phyloP scores from a whole-genome alignment of 2,113 vertebrate genomes.

The Gasterosteus nipponicus region DNA sequence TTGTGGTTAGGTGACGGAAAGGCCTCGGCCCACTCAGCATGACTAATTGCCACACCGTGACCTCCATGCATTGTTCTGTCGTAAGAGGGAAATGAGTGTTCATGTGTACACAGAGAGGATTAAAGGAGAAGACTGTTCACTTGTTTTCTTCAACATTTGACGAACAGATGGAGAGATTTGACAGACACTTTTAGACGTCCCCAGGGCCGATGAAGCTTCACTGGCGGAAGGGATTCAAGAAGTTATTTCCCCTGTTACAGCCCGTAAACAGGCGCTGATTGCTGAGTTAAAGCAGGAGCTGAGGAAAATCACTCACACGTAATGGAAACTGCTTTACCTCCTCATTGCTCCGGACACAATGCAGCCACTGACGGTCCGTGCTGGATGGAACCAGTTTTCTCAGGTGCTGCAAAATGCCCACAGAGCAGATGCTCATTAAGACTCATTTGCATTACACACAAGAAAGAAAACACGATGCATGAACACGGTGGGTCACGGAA shows the following conservation, averaged over 20 bases:
- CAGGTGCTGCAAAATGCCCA: slow-evolving; percentile 25
- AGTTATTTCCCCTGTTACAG: slow-evolving; percentile 61
- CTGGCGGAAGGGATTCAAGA: slow-evolving; percentile 24
- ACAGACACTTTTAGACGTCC: slow-evolving; percentile 3
- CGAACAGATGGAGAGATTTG: slow-evolving; percentile 21
- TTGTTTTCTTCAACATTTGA: slow-evolving; percentile 5
- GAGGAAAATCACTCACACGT: slow-evolving; percentile 46
- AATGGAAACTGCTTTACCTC: slow-evolving; percentile 46
- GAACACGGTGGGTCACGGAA: slow-evolving; percentile 22
- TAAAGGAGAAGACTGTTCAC: slow-evolving; percentile 6
- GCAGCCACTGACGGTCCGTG: not conserved
- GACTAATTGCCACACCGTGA: slow-evolving; percentile 63
- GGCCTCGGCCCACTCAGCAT: slow-evolving; percentile 69
- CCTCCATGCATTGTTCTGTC: slow-evolving; percentile 42
- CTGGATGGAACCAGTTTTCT: slow-evolving; percentile 26
- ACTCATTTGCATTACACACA: slow-evolving; percentile 28
- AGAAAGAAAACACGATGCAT: not conserved
- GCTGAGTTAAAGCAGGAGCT: slow-evolving; percentile 50
- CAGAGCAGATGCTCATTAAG: slow-evolving; percentile 19
- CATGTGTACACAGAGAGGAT: not conserved
- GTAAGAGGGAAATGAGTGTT: not conserved
- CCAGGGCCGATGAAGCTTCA: slow-evolving; percentile 5
- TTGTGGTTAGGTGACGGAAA: slow-evolving; percentile 61
- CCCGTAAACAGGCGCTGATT: slow-evolving; percentile 63
- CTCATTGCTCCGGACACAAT: slow-evolving; percentile 7